phyloP scores from a whole-genome alignment of 2,888 invertebrate species.

The Bombyx huttoni region DNA sequence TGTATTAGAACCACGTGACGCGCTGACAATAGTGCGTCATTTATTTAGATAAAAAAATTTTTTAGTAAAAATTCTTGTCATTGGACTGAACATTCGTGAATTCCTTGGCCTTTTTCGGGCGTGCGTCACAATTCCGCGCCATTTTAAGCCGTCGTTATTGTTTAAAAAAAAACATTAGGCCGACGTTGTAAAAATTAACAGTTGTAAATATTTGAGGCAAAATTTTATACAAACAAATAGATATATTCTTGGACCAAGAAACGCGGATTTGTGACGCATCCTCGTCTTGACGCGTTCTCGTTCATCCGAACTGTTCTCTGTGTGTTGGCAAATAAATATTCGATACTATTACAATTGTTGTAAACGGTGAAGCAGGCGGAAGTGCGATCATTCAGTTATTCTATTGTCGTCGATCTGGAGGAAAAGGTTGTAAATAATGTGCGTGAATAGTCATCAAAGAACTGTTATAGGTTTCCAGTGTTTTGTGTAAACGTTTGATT shows the following conservation, averaged over 20 bases:
- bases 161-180: slow-evolving; percentile 48
- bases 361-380: slow-evolving; percentile 17
- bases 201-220: slow-evolving; percentile 68
- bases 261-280: slow-evolving; percentile 21
- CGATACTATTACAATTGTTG: slow-evolving; percentile 32
- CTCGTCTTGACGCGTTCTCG: slow-evolving; percentile 18
- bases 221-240: slow-evolving; percentile 57
- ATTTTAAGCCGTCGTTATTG: slow-evolving; percentile 47
- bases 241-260: slow-evolving; percentile 57
- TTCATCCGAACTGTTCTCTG: slow-evolving; percentile 1
- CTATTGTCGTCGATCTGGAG: not conserved
- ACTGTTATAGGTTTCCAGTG: too few species aligned
- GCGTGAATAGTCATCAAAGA: not conserved
- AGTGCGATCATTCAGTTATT: not conserved
- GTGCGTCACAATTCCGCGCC: slow-evolving; percentile 26
- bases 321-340: not conserved
- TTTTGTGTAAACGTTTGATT: not conserved
- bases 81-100: slow-evolving; percentile 60
- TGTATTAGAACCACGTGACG: slow-evolving; percentile 10
- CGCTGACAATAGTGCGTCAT: slow-evolving; percentile 50
- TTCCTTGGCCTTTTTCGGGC: slow-evolving; percentile 15
- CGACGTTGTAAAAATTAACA: slow-evolving; percentile 59
- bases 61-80: slow-evolving; percentile 31
- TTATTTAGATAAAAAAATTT: slow-evolving; percentile 54
- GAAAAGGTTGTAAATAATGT: not conserved